Evolutionary conservation across 2,888 invertebrate species (phyloP).

Genomic region (Sesia apiformis): DNA sequence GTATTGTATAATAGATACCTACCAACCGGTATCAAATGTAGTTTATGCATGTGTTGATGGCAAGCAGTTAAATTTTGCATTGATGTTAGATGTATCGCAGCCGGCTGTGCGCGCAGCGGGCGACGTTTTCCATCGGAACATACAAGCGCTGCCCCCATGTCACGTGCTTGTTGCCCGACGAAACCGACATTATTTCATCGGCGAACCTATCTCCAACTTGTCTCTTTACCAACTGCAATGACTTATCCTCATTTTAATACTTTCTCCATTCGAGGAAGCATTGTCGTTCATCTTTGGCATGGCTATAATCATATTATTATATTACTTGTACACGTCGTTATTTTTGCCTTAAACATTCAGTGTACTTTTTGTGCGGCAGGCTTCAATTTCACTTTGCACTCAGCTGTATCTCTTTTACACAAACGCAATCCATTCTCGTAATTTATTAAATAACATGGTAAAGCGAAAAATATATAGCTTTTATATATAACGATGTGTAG

Average conservation of each 20-base stretch:
- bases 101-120: conserved; percentile 26
- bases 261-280: conserved; percentile 48
- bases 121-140: conserved; percentile 19
- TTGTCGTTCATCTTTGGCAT: conserved; percentile 45
- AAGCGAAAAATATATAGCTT: conserved; percentile 9
- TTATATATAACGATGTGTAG: conserved; percentile 27
- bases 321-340: conserved; percentile 6
- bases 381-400: too few relatives aligned
- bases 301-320: conserved; percentile 29
- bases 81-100: background rate
- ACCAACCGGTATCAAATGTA: too few relatives aligned
- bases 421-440: too few relatives aligned
- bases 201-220: conserved; percentile 49
- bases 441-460: background rate
- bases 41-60: too few relatives aligned
- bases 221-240: conserved; percentile 41
- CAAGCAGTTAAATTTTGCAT: background rate
- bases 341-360: conserved; percentile 6
- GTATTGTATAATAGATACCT: too few relatives aligned
- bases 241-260: conserved; percentile 54
- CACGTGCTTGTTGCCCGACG: conserved; percentile 34
- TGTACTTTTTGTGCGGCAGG: background rate
- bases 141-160: conserved; percentile 24
- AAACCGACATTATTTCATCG: conserved; percentile 52
- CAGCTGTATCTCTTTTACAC: too few relatives aligned